These are phyloP conservation scores for Pterobdella sp. DNA, from an alignment of 2,888 invertebrate species.

Conservation along the genomic window DNA sequence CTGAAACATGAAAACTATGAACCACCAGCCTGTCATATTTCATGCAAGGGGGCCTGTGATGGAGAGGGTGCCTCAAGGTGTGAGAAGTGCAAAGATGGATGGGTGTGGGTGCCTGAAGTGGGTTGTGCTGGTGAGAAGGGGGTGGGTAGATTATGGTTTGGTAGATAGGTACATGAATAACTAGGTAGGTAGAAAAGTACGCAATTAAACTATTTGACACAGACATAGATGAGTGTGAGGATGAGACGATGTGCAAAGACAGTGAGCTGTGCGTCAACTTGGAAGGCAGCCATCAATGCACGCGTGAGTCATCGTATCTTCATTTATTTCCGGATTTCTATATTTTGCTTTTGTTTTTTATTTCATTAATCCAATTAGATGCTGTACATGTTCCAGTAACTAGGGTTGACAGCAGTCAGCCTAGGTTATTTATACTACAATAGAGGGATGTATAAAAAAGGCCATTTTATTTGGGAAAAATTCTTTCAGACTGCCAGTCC, in stretches of 20 bases:
- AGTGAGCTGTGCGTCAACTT: constrained; percentile 36
- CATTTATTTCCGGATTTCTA: not conserved
- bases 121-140: constrained; percentile 59
- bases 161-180: not conserved
- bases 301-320: constrained; percentile 26
- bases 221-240: constrained; percentile 39
- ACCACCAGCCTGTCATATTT: constrained; percentile 66
- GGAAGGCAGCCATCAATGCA: constrained; percentile 35
- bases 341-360: not conserved
- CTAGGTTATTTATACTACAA: too few relatives aligned
- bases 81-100: constrained; percentile 64
- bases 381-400: too few relatives aligned
- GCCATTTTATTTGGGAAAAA: too few relatives aligned
- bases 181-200: not conserved
- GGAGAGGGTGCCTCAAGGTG: constrained; percentile 61
- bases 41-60: constrained; percentile 70
- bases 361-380: not conserved
- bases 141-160: constrained; percentile 5
- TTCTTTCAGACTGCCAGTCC: too few relatives aligned
- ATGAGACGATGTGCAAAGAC: constrained; percentile 30
- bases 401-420: too few relatives aligned
- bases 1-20: too few relatives aligned
- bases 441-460: too few relatives aligned
- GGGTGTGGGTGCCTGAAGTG: constrained; percentile 60
- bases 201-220: too few relatives aligned